Percentiles rank a stretch among this genome's conserved stretches.
These are phyloP conservation scores for Scolanthus callimorphus DNA, from an alignment of 92 coral and sea anemone species.

Conservation along the genomic window DNA sequence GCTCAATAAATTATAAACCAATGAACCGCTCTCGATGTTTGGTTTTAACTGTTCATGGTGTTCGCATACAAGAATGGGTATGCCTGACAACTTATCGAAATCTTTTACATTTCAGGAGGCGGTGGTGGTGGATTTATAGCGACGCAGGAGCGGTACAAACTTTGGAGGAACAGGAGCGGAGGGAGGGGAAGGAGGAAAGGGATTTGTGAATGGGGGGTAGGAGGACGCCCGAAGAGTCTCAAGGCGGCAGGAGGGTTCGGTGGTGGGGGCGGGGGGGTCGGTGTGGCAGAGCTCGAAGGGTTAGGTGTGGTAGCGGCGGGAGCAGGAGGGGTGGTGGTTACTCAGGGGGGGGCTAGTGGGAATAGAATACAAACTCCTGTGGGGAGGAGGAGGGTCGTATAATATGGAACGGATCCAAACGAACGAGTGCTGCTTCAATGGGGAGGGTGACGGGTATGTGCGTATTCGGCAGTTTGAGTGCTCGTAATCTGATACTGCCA, in stretches of 20 bases:
- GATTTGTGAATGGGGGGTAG: conserved; percentile 36
- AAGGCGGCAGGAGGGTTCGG: conserved; percentile 36
- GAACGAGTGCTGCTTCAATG: background rate
- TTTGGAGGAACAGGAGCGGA: conserved; percentile 31
- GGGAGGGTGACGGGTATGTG: background rate
- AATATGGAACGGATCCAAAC: background rate
- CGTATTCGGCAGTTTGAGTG: background rate
- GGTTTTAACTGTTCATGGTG: too few relatives aligned
- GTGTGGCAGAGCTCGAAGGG: conserved; percentile 23
- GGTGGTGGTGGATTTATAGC: conserved; percentile 45
- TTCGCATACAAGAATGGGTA: too few relatives aligned
- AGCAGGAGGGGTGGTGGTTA: conserved; percentile 47
- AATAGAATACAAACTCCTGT: background rate
- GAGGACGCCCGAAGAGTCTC: conserved; percentile 14
- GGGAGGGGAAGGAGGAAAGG: conserved; percentile 48
- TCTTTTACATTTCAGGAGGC: conserved; percentile 38
- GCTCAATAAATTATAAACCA: too few relatives aligned
- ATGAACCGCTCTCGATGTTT: too few relatives aligned
- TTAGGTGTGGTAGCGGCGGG: too few relatives aligned
- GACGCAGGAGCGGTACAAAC: conserved; percentile 28
- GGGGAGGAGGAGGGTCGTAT: background rate
- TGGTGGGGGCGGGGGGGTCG: conserved; percentile 48
- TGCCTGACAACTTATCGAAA: too few relatives aligned
- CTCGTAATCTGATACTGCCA: too few relatives aligned
- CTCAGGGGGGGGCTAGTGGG: conserved; percentile 15